Evolutionary conservation across 2,888 invertebrate species (phyloP).

Genomic region (Plagiodera versicolora): DNA sequence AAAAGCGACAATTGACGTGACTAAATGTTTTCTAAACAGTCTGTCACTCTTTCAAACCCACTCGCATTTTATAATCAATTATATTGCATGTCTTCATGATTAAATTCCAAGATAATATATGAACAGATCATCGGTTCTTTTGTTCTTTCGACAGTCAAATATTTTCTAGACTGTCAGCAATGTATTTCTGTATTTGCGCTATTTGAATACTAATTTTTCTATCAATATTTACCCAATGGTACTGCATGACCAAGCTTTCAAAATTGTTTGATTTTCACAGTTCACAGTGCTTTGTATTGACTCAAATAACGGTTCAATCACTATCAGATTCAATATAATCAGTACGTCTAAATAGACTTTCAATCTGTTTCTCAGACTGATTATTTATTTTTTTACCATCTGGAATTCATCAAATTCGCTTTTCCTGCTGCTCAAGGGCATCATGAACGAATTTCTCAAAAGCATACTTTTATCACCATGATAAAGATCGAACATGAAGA

Average conservation of each 20-base stretch:
- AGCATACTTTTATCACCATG: too few species aligned
- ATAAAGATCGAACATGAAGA: conserved; percentile 18
- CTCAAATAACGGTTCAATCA: not conserved
- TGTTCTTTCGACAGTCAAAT: not conserved
- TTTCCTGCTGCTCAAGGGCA: too few species aligned
- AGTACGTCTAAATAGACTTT: not conserved
- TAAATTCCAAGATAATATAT: not conserved
- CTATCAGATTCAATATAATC: not conserved
- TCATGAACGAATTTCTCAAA: not conserved
- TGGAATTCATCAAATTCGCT: too few species aligned
- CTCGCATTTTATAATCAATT: too few species aligned
- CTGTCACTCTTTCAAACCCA: too few species aligned
- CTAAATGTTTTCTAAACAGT: too few species aligned
- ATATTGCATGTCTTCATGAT: too few species aligned
- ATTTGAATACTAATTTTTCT: not conserved
- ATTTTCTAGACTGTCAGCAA: not conserved
- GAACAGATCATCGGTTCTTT: not conserved
- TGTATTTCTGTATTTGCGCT: not conserved
- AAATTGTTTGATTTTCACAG: not conserved
- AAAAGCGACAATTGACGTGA: too few species aligned
- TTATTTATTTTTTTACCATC: too few species aligned
- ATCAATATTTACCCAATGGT: not conserved
- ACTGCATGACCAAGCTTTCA: not conserved
- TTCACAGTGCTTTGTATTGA: not conserved
- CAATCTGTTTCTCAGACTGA: too few species aligned